Conservation (phyloP, 2,888 invertebrate genomes). For the Luffia ferchaultella region DNA sequence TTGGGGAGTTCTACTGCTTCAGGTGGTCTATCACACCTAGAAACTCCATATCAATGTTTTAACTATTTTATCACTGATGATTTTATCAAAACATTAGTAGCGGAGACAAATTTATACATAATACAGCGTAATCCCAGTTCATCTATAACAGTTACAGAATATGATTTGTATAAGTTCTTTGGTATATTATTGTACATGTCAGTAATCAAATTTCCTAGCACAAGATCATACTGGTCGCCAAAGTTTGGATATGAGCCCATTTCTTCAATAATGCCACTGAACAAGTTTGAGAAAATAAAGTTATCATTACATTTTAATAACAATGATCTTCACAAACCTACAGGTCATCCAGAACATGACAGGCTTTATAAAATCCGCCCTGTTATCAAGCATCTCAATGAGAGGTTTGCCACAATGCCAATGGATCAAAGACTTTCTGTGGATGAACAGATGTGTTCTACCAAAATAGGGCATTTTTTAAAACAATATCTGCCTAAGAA, state of each 20-base stretch:
- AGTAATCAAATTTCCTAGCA: slow-evolving; percentile 18
- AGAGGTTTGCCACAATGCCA: slow-evolving; percentile 22
- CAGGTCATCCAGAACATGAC: slow-evolving; percentile 11
- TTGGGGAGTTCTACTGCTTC: slow-evolving; percentile 23
- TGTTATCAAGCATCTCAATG: slow-evolving; percentile 21
- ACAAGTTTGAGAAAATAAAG: slow-evolving; percentile 21
- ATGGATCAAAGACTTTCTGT: slow-evolving; percentile 21
- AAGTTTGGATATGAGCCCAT: slow-evolving; percentile 19
- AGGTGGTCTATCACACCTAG: slow-evolving; percentile 18
- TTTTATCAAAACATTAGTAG: slow-evolving; percentile 18
- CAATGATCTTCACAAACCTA: slow-evolving; percentile 1
- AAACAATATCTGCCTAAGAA: slow-evolving; percentile 18
- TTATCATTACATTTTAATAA: slow-evolving; percentile 3
- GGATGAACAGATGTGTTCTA: slow-evolving; percentile 23
- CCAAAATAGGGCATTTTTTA: slow-evolving; percentile 21
- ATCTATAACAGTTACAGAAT: slow-evolving; percentile 13
- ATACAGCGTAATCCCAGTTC: slow-evolving; percentile 9
- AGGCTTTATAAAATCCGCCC: slow-evolving; percentile 19
- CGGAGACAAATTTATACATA: slow-evolving; percentile 15
- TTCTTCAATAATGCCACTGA: slow-evolving; percentile 18
- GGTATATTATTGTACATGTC: slow-evolving; percentile 20
- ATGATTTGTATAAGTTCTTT: slow-evolving; percentile 15
- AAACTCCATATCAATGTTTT: slow-evolving; percentile 21
- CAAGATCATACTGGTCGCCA: slow-evolving; percentile 19
- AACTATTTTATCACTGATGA: slow-evolving; percentile 17